Percentiles rank a stretch among this genome's conserved stretches.
These are phyloP conservation scores for Neria commutata DNA, from an alignment of 2,888 invertebrate genomes.

Conservation along the genomic window DNA sequence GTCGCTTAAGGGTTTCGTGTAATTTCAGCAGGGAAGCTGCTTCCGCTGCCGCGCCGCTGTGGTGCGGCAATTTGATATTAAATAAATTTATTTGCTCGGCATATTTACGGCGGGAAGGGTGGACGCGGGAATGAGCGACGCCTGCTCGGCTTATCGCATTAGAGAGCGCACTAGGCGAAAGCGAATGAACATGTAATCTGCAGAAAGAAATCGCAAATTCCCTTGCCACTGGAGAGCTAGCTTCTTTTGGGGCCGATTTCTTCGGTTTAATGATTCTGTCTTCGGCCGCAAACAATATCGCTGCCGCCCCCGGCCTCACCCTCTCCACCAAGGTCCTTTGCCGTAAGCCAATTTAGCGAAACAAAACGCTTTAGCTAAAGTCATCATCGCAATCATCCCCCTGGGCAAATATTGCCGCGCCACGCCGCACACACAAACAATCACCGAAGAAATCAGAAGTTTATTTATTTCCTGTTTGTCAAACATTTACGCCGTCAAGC, in stretches of 20 bases:
- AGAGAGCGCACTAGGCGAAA: slow-evolving; percentile 25
- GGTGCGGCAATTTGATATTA: slow-evolving; percentile 48
- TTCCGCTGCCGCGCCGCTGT: slow-evolving; percentile 21
- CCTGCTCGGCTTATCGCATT: slow-evolving; percentile 49
- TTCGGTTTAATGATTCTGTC: too few relatives aligned
- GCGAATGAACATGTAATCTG: too few relatives aligned
- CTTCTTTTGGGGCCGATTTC: too few relatives aligned
- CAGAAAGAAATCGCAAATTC: too few relatives aligned
- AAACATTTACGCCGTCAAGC: slow-evolving; percentile 57
- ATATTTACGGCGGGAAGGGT: slow-evolving; percentile 44
- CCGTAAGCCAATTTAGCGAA: slow-evolving; percentile 30
- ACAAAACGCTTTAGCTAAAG: slow-evolving; percentile 27
- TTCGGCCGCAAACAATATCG: too few relatives aligned
- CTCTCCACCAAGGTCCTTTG: too few relatives aligned
- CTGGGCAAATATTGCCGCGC: neutral
- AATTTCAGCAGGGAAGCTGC: slow-evolving; percentile 28
- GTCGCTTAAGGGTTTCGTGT: slow-evolving; percentile 27
- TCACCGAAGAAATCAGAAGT: slow-evolving; percentile 53
- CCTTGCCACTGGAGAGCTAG: too few relatives aligned
- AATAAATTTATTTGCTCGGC: slow-evolving; percentile 56
- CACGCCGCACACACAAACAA: slow-evolving; percentile 35
- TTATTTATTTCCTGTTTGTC: slow-evolving; percentile 58
- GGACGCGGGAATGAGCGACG: slow-evolving; percentile 25
- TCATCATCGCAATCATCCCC: slow-evolving; percentile 27
- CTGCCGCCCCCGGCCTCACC: too few relatives aligned